Percentiles rank a stretch among this genome's conserved stretches.
These are phyloP conservation scores for Eupithecia vulgata DNA, from an alignment of 2,888 invertebrate species.

Conservation along the genomic window DNA sequence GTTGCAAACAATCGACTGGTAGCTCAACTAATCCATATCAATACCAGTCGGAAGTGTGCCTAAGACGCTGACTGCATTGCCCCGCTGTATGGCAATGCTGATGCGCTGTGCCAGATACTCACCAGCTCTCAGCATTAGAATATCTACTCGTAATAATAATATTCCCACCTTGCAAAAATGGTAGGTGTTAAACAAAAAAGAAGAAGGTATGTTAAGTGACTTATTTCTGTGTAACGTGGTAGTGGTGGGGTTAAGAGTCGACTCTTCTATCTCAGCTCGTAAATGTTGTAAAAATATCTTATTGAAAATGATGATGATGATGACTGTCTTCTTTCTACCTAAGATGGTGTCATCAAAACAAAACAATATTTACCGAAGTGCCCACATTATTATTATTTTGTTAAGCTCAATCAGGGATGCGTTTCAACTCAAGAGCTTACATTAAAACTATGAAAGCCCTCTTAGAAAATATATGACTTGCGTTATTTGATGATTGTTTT, in stretches of 20 bases:
- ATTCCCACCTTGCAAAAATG: too few species aligned
- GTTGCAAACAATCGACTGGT: too few species aligned
- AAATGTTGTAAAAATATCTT: neutral
- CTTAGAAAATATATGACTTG: slow-evolving; percentile 81
- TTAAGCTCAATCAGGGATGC: slow-evolving; percentile 10
- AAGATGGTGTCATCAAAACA: neutral
- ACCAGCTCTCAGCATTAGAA: too few species aligned
- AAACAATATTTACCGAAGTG: neutral
- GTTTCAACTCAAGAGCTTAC: slow-evolving; percentile 14
- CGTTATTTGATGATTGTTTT: slow-evolving; percentile 81
- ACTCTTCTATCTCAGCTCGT: neutral
- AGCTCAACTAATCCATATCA: too few species aligned
- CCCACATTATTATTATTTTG: neutral
- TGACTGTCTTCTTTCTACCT: neutral
- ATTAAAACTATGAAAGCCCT: slow-evolving; percentile 68
- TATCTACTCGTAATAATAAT: neutral
- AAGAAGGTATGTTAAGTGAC: too few species aligned
- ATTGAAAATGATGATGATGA: too few species aligned
- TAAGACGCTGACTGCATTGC: too few species aligned
- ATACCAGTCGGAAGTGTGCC: too few species aligned
- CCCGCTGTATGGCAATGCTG: too few species aligned
- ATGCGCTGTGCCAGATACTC: too few species aligned
- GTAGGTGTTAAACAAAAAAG: too few species aligned
- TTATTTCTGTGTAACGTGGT: too few species aligned
- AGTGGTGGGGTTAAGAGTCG: neutral